Conservation (phyloP, 2,797 vertebrate genomes). For the Poecilia picta region DNA sequence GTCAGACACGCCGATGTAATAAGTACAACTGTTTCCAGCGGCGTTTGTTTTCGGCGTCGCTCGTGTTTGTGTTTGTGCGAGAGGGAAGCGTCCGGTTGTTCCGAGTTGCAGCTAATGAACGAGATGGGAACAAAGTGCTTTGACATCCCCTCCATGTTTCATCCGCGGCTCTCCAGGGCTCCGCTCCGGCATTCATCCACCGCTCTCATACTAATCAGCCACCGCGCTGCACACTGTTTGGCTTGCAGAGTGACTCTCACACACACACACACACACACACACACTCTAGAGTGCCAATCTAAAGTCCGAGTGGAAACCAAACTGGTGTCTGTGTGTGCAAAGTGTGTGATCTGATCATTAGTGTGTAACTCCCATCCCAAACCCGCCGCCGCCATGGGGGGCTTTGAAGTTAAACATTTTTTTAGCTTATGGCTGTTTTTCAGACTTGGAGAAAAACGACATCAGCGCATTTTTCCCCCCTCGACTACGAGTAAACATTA, state of each 20-base stretch:
- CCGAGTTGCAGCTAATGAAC: conserved; percentile 74
- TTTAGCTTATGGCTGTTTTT: conserved; percentile 75
- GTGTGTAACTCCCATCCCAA: conserved; percentile 43
- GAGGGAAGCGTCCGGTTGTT: conserved; percentile 45
- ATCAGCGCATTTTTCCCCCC: conserved; percentile 75
- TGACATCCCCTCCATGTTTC: conserved; percentile 75
- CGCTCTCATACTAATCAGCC: conserved; percentile 72
- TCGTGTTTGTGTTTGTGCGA: conserved; percentile 23
- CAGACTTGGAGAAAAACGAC: conserved; percentile 58
- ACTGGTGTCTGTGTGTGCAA: conserved; percentile 38
- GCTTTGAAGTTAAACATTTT: conserved; percentile 61
- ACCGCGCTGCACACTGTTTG: conserved; percentile 64
- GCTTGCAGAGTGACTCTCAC: conserved; percentile 55
- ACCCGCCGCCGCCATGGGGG: conserved; percentile 34
- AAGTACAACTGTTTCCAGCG: conserved; percentile 76
- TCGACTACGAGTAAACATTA: conserved; percentile 72
- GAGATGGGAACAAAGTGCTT: conserved; percentile 71
- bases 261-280: conserved; percentile 17
- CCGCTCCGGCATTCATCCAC: conserved; percentile 67
- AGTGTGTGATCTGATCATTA: conserved; percentile 65
- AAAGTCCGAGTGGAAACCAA: conserved; percentile 41
- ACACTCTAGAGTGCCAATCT: conserved; percentile 42
- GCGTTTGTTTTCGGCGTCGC: conserved; percentile 15
- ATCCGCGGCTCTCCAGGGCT: conserved; percentile 64
- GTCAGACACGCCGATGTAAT: conserved; percentile 81